phyloP scores from a whole-genome alignment of 1,140 invertebrate species.

The Drosophila pandora region DNA sequence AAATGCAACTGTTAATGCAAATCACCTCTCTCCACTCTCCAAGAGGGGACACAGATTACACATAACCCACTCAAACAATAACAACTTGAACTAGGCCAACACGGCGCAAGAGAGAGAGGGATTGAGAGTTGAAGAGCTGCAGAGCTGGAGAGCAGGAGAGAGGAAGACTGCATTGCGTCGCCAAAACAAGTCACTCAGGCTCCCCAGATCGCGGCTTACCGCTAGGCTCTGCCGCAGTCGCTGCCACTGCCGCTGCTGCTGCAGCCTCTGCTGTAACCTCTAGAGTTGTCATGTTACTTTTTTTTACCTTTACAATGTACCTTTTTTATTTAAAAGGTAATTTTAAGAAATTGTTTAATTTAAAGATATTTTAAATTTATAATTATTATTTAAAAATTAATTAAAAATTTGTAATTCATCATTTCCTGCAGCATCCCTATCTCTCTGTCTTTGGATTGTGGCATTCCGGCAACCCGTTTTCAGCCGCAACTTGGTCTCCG shows the following conservation, averaged over 20 bases:
- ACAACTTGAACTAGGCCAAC: constrained; percentile 54
- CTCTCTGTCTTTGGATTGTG: constrained; percentile 20
- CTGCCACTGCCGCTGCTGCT: not conserved
- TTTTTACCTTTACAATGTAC: not conserved
- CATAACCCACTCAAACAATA: constrained; percentile 52
- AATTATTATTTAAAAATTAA: not conserved
- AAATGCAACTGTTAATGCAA: constrained; percentile 82
- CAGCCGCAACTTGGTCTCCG: constrained; percentile 42
- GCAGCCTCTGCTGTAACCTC: not conserved
- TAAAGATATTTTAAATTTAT: not conserved
- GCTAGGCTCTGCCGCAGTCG: constrained; percentile 39
- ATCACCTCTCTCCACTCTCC: constrained; percentile 30
- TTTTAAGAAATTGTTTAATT: not conserved
- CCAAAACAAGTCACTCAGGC: constrained; percentile 69
- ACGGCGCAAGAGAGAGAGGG: not conserved
- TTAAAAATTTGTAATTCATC: not conserved
- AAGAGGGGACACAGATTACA: constrained; percentile 46
- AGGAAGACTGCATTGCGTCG: constrained; percentile 48
- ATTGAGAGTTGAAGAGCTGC: not conserved
- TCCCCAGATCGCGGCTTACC: constrained; percentile 50
- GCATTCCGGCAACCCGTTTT: constrained; percentile 75
- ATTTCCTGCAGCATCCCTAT: constrained; percentile 1
- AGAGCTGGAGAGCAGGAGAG: not conserved
- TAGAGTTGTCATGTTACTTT: not conserved
- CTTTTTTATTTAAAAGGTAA: not conserved